These are phyloP conservation scores for Abrostola tripartita DNA, from an alignment of 2,888 invertebrate species.

Conservation along the genomic window DNA sequence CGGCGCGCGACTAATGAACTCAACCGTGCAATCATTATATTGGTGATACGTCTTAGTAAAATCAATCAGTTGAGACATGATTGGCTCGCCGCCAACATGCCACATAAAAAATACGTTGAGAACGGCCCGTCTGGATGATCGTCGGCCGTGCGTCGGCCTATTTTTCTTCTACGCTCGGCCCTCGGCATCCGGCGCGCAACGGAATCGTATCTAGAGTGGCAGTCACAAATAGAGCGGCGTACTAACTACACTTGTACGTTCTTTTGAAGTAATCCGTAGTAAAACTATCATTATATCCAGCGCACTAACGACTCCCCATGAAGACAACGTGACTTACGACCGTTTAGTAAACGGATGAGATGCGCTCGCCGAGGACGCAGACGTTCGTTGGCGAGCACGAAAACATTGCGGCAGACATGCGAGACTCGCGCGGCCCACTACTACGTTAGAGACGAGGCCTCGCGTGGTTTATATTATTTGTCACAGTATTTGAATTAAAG, in stretches of 20 bases:
- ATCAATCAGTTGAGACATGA: slow-evolving; percentile 72
- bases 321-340: slow-evolving; percentile 12
- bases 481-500: too few species aligned
- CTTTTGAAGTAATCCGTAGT: slow-evolving; percentile 16
- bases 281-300: slow-evolving; percentile 31
- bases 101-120: slow-evolving; percentile 64
- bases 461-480: too few species aligned
- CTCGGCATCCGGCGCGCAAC: slow-evolving; percentile 39
- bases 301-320: slow-evolving; percentile 3
- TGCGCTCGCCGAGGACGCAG: too few species aligned
- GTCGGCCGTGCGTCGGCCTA: slow-evolving; percentile 41
- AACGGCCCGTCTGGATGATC: slow-evolving; percentile 46
- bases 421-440: too few species aligned
- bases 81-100: slow-evolving; percentile 66
- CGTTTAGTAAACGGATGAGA: background rate
- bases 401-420: too few species aligned
- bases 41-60: slow-evolving; percentile 63
- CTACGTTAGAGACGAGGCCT: too few species aligned
- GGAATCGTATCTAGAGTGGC: slow-evolving; percentile 38
- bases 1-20: slow-evolving; percentile 31
- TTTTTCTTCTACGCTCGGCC: slow-evolving; percentile 46
- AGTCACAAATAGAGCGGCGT: slow-evolving; percentile 46
- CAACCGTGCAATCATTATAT: slow-evolving; percentile 59
- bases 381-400: too few species aligned
- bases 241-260: slow-evolving; percentile 16